phyloP scores from a whole-genome alignment of 2,888 invertebrate species.

The Erebia palarica region DNA sequence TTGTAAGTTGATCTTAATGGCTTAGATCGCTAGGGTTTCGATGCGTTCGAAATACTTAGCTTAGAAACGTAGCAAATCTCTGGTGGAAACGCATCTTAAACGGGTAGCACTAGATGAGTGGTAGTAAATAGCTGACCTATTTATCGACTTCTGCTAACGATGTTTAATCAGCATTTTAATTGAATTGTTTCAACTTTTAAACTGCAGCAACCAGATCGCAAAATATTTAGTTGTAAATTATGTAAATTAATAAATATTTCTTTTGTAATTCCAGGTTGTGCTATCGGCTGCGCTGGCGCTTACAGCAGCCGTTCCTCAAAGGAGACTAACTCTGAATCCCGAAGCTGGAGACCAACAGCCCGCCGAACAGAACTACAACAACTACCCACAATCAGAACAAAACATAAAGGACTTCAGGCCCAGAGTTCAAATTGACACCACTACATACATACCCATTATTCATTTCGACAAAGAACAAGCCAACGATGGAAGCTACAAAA shows the following conservation, averaged over 20 bases:
- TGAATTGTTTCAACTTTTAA: no score
- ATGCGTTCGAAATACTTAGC: no score
- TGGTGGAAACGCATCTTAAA: no score
- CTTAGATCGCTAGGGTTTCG: no score
- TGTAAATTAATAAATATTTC: background rate
- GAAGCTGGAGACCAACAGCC: conserved; percentile 65
- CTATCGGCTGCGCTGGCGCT: conserved; percentile 65
- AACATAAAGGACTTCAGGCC: conserved; percentile 75
- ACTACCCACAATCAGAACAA: conserved; percentile 51
- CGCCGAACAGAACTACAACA: conserved; percentile 70
- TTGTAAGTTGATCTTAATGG: no score
- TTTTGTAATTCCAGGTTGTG: conserved; percentile 61
- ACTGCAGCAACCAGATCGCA: no score
- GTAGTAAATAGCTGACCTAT: no score
- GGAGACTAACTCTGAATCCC: conserved; percentile 63
- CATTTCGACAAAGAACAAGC: conserved; percentile 92
- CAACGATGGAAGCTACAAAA: conserved; percentile 91
- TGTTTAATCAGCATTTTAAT: no score
- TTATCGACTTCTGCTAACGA: no score
- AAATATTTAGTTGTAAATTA: background rate
- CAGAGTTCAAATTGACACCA: conserved; percentile 78
- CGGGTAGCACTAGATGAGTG: no score
- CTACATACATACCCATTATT: conserved; percentile 91
- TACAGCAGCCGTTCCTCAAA: conserved; percentile 72
- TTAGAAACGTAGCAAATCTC: no score